phyloP scores from a whole-genome alignment of 1,140 invertebrate genomes.

The Cydia fagiglandana region DNA sequence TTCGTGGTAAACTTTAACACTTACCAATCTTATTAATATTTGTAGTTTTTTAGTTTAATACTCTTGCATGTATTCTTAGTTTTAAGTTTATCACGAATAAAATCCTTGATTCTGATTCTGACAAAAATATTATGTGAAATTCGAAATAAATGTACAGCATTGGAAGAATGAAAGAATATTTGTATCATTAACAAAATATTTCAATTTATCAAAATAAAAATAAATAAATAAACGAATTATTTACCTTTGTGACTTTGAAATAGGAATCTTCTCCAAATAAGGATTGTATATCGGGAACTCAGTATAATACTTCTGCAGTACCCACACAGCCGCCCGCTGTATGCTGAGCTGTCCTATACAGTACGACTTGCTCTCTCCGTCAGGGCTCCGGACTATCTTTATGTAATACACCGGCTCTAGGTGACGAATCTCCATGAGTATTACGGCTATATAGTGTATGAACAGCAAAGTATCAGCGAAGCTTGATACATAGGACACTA shows the following conservation, averaged over 20 bases:
- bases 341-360: constrained; percentile 95
- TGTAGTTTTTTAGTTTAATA: no score
- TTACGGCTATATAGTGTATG: constrained; percentile 96
- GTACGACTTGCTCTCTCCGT: constrained; percentile 92
- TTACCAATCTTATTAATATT: no score
- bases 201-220: no score
- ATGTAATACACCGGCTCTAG: constrained; percentile 94
- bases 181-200: no score
- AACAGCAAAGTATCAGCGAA: constrained; percentile 96
- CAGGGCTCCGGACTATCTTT: constrained; percentile 95
- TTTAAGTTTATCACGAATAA: no score
- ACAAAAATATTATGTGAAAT: no score
- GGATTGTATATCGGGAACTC: constrained; percentile 98
- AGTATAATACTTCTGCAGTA: constrained; percentile 96
- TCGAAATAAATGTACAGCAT: no score
- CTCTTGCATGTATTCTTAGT: no score
- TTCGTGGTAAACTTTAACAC: no score
- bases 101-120: no score
- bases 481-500: constrained; percentile 94
- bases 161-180: no score
- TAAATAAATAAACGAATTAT: constrained; percentile 54
- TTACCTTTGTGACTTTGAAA: constrained; percentile 89
- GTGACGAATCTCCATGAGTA: constrained; percentile 95
- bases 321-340: constrained; percentile 95
- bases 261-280: constrained; percentile 93